These are phyloP conservation scores for Meriones psammophilus DNA, from an alignment of 2,797 vertebrate genomes.

Conservation along the genomic window DNA sequence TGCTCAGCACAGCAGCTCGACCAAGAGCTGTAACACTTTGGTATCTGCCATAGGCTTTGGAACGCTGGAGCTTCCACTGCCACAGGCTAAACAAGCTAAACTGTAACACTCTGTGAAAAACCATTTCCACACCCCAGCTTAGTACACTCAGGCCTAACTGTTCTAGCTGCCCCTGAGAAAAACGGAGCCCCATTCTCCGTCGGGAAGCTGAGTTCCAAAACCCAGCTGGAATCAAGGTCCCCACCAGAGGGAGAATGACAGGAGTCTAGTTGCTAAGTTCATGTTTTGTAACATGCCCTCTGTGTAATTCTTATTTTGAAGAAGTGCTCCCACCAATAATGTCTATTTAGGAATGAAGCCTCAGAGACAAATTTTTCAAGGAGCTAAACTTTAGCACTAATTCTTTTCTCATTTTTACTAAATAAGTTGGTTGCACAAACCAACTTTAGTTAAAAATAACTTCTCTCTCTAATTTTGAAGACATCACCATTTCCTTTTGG, in stretches of 20 bases:
- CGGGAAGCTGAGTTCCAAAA: too few species aligned
- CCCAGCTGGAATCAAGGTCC: too few species aligned
- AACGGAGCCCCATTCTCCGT: too few species aligned
- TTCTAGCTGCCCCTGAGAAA: too few species aligned
- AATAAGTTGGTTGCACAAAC: background rate
- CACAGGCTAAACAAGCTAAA: too few species aligned
- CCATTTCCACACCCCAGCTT: too few species aligned
- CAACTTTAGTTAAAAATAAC: background rate
- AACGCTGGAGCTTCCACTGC: too few species aligned
- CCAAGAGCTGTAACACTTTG: too few species aligned
- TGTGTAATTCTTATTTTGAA: slow-evolving; percentile 26
- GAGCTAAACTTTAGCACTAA: background rate
- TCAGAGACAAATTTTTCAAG: background rate
- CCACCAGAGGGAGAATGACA: background rate
- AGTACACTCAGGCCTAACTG: too few species aligned
- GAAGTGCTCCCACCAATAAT: background rate
- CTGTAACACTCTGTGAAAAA: too few species aligned
- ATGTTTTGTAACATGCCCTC: background rate
- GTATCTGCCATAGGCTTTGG: too few species aligned
- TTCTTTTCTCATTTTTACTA: slow-evolving; percentile 2
- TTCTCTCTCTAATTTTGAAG: slow-evolving; percentile 30
- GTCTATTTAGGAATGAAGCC: background rate
- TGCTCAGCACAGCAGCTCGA: too few species aligned
- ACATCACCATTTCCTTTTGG: background rate
- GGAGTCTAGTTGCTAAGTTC: background rate